Percentiles rank a stretch among this genome's conserved stretches.
Conservation (phyloP, 2,797 vertebrate genomes). For the Tokudaia tokunoshimensis region DNA sequence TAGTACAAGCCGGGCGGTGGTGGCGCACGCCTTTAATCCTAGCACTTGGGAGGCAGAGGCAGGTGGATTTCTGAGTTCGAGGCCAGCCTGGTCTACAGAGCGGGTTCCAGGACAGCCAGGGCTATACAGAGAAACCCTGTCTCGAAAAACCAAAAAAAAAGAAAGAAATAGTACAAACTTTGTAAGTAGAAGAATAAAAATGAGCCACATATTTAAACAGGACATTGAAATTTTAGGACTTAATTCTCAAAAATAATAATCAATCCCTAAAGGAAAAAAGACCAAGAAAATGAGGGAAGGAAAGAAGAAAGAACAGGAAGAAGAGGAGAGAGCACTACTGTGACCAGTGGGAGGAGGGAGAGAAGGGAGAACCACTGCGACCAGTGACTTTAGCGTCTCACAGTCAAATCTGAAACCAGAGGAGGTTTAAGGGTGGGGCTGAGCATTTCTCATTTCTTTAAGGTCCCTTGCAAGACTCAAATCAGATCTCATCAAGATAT, state of each 20-base stretch:
- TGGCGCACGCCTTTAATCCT: too few species aligned
- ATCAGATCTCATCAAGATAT: background rate
- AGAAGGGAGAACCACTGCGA: background rate
- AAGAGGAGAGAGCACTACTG: background rate
- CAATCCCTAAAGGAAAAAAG: background rate
- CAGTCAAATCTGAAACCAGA: background rate
- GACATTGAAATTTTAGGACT: constrained; percentile 17
- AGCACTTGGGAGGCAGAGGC: too few species aligned
- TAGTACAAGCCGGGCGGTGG: too few species aligned
- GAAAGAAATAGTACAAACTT: constrained; percentile 18
- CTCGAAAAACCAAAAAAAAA: too few species aligned
- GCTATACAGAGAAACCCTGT: too few species aligned
- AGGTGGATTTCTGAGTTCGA: too few species aligned
- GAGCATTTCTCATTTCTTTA: constrained; percentile 28
- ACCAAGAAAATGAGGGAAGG: too few species aligned
- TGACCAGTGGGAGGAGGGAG: too few species aligned
- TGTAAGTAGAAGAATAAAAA: constrained; percentile 1
- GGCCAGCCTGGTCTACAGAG: too few species aligned
- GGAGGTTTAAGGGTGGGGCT: background rate
- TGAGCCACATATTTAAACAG: constrained; percentile 1
- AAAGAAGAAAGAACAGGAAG: background rate
- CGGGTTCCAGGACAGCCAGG: too few species aligned
- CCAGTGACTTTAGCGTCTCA: constrained; percentile 30
- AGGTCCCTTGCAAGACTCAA: background rate
- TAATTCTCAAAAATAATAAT: constrained; percentile 22